Evolutionary conservation across 2,113 vertebrate genomes (phyloP).

Genomic region (Oryzias woworae): DNA sequence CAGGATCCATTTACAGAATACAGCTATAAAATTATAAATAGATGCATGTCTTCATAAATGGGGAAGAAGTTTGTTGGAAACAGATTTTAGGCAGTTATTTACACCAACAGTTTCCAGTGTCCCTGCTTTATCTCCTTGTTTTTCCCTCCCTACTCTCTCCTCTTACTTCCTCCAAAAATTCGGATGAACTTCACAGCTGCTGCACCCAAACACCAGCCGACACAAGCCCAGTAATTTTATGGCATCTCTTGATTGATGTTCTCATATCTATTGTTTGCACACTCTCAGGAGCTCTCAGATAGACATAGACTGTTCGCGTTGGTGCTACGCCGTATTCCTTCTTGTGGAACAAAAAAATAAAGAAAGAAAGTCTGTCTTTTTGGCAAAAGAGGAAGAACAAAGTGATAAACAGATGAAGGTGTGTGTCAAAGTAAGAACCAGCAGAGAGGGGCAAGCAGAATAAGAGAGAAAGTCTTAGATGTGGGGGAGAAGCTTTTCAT

Average conservation of each 20-base stretch:
- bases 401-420: constrained; percentile 42
- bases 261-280: constrained; percentile 48
- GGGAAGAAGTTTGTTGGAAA: not conserved
- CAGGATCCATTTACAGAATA: too few relatives aligned
- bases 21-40: too few relatives aligned
- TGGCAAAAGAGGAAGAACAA: constrained; percentile 44
- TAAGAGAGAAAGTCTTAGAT: constrained; percentile 9
- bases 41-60: not conserved
- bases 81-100: not conserved
- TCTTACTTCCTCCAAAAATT: constrained; percentile 15
- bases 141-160: constrained; percentile 9
- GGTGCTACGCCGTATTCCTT: constrained; percentile 41
- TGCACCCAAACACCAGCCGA: constrained; percentile 34
- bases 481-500: constrained; percentile 6
- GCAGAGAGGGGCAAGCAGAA: constrained; percentile 7
- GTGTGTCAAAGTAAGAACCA: constrained; percentile 24
- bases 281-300: constrained; percentile 38
- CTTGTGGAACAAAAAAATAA: constrained; percentile 7
- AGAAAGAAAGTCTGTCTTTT: constrained; percentile 7
- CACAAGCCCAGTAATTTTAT: constrained; percentile 27
- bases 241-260: constrained; percentile 46
- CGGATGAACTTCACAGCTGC: constrained; percentile 36
- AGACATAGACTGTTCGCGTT: constrained; percentile 48
- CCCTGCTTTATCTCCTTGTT: constrained; percentile 28
- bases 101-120: constrained; percentile 19